Conservation (phyloP, 2,888 invertebrate species). For the Apamea epomidion region DNA sequence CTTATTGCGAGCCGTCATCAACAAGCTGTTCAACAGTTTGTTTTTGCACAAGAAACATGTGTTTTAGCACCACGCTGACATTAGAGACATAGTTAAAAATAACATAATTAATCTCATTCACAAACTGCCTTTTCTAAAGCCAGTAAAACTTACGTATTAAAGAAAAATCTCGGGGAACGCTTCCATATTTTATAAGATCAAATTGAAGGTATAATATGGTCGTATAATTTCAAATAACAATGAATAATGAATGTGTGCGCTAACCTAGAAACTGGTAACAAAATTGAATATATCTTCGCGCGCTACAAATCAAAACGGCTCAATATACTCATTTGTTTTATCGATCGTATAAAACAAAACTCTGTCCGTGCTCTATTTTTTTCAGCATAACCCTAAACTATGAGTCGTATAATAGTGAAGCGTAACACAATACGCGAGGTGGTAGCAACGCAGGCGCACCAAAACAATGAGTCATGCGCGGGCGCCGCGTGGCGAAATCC, state of each 20-base stretch:
- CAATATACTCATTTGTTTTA: constrained; percentile 58
- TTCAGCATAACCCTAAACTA: constrained; percentile 57
- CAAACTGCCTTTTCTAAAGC: not conserved
- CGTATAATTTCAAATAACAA: constrained; percentile 34
- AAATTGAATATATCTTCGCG: constrained; percentile 35
- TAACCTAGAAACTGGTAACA: constrained; percentile 60
- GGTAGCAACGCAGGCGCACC: constrained; percentile 68
- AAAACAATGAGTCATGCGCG: constrained; percentile 83
- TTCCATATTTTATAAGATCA: constrained; percentile 18
- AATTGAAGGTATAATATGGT: constrained; percentile 14
- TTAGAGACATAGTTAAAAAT: no score
- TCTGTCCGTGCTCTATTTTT: constrained; percentile 56
- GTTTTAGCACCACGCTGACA: not conserved
- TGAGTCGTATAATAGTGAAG: constrained; percentile 53
- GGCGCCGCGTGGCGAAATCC: constrained; percentile 78
- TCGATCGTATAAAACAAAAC: constrained; percentile 57
- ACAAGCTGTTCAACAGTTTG: not conserved
- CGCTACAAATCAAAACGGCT: constrained; percentile 50
- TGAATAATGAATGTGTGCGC: constrained; percentile 29
- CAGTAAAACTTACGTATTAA: not conserved
- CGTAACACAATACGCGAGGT: constrained; percentile 68
- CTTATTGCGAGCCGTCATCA: not conserved
- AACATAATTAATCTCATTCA: not conserved
- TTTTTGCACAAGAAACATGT: not conserved
- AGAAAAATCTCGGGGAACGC: not conserved